Evolutionary conservation across 2,797 vertebrate species (phyloP).

Genomic region (Crypturellus tataupa): DNA sequence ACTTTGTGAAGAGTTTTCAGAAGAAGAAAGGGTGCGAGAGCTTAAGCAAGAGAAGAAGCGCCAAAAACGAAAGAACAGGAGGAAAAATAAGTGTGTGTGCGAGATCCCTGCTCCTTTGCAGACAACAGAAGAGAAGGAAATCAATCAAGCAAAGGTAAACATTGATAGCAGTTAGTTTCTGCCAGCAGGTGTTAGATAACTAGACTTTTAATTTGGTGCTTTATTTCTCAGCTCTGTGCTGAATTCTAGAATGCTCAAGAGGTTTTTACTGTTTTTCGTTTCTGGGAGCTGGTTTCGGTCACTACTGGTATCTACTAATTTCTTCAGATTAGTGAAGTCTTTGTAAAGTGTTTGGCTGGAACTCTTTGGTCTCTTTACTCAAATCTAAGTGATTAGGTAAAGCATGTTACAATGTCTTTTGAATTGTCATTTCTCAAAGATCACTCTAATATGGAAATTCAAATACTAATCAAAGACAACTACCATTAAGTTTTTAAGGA

Average conservation of each 20-base stretch:
- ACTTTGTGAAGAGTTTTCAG: slow-evolving; percentile 95
- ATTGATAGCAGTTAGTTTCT: background rate
- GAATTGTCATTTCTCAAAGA: background rate
- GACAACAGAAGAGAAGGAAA: slow-evolving; percentile 86
- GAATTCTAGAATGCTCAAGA: background rate
- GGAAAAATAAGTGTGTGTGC: slow-evolving; percentile 96
- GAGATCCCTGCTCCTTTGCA: slow-evolving; percentile 85
- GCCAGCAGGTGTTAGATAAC: background rate
- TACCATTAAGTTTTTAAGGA: background rate
- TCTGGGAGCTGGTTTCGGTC: background rate
- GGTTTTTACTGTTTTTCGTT: background rate
- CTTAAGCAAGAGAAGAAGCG: slow-evolving; percentile 98
- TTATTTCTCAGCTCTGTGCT: background rate
- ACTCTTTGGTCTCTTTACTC: background rate
- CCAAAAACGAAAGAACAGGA: slow-evolving; percentile 95
- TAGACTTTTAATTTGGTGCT: background rate
- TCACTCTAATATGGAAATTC: background rate
- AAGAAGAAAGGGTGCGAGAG: slow-evolving; percentile 94
- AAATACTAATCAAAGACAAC: background rate
- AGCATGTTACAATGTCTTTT: background rate
- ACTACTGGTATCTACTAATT: background rate
- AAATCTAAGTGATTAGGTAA: background rate
- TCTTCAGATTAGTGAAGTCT: background rate
- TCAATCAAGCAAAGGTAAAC: slow-evolving; percentile 88
- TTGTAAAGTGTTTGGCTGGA: background rate